Percentiles rank a stretch among this genome's conserved stretches.
phyloP scores from a whole-genome alignment of 2,113 vertebrate species.

The Benitochromis conjunctus region DNA sequence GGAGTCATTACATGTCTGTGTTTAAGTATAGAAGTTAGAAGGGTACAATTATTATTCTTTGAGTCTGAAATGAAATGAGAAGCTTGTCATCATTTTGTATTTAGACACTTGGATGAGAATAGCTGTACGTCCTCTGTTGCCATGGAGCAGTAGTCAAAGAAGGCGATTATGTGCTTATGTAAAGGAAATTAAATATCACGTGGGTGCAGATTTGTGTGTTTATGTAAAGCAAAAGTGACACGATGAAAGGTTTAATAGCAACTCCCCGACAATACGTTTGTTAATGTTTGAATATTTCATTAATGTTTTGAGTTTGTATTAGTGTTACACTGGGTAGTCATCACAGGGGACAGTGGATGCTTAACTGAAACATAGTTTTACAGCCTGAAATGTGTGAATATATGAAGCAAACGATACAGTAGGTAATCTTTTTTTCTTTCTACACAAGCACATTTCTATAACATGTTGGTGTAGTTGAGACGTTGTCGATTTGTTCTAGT shows the following conservation, averaged over 20 bases:
- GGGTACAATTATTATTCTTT: neutral
- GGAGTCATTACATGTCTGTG: neutral
- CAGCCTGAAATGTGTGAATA: neutral
- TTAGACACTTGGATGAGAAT: neutral
- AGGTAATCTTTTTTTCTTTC: neutral
- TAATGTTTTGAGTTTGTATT: neutral
- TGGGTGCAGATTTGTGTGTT: neutral
- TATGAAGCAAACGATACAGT: neutral
- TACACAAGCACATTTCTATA: neutral
- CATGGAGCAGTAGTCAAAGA: neutral
- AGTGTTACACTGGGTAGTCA: neutral
- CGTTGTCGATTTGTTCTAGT: neutral
- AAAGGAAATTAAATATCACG: neutral
- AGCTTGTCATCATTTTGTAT: neutral
- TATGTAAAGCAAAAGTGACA: neutral
- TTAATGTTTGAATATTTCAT: neutral
- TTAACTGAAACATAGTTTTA: neutral
- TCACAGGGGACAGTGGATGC: neutral
- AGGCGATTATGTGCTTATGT: neutral
- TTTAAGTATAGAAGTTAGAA: neutral
- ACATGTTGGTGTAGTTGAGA: neutral
- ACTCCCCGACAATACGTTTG: neutral
- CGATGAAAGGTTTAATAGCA: neutral
- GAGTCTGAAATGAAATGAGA: neutral
- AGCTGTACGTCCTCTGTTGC: neutral